Percentiles rank a stretch among this genome's conserved stretches.
These are phyloP conservation scores for Pecten maximus DNA, from an alignment of 2,888 invertebrate species.

Conservation along the genomic window DNA sequence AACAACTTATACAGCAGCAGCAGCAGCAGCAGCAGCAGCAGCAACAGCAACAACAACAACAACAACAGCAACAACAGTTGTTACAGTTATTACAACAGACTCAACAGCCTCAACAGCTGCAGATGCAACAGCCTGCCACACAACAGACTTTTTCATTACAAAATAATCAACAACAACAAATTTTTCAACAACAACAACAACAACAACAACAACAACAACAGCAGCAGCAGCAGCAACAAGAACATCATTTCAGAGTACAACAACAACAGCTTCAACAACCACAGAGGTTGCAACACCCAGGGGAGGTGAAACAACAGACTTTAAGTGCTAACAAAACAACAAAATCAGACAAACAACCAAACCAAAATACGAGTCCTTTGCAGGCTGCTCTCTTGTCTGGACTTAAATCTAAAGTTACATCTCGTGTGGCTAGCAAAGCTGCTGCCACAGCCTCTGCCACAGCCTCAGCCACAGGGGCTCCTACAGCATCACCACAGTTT, in stretches of 20 bases:
- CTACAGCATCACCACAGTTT: conserved; percentile 35
- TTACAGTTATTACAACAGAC: background rate
- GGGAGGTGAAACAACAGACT: background rate
- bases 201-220: conserved; percentile 51
- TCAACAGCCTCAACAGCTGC: conserved; percentile 52
- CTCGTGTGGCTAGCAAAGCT: background rate
- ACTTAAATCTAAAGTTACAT: background rate
- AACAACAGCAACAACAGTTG: conserved; percentile 44
- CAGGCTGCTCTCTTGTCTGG: conserved; percentile 17
- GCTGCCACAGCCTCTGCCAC: background rate
- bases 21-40: conserved; percentile 56
- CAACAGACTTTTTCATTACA: conserved; percentile 42
- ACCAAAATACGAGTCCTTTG: background rate
- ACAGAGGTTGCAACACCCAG: background rate
- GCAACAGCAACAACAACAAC: conserved; percentile 50
- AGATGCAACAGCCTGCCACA: conserved; percentile 27
- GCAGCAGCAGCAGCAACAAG: conserved; percentile 36
- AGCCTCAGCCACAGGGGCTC: conserved; percentile 46
- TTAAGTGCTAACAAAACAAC: background rate
- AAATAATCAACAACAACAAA: conserved; percentile 35
- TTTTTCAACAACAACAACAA: conserved; percentile 49
- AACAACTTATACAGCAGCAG: conserved; percentile 58
- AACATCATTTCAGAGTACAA: conserved; percentile 38
- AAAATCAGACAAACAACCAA: background rate
- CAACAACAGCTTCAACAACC: conserved; percentile 40